Evolutionary conservation across 2,113 vertebrate species (phyloP), one percentile per base, ranked within the genome.

Genomic region (Proterorhinus semilunaris): DNA sequence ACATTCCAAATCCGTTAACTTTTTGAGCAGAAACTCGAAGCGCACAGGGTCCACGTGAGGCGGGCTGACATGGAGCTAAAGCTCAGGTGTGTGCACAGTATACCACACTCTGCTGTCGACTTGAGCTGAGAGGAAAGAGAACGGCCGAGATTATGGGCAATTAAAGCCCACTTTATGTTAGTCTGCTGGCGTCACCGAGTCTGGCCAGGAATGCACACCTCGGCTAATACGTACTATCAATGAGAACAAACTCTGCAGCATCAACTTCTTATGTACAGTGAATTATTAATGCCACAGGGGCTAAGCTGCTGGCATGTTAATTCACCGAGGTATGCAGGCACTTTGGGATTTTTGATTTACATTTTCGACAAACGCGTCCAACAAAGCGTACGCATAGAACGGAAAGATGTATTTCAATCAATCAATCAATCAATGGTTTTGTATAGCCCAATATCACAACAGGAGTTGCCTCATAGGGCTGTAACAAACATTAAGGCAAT

Each of bases 141-240:
- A 82, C 71, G 76, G 74, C 84, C 55, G 79, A 87, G 88, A 86
- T 89, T 87, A 89, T 75, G 62, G 84, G 79, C 86, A 88, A 88
- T 91, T 89, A 91, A 88, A 84, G 85, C 71, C 83, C 86, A 82
- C 84, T 90, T 90, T 87, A 88, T 87, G 84, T 83, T 69, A 75
- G 74, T 74, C 72, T 76, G 79, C 72, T 80, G 91, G 92, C 91
- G 88, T 90, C 89, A 80, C 81, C 68, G 52, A 89, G 89, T 92
- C 91, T 92, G 90, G 74, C 80, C 86, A 76, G 71, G 83, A 91
- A 83, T 76, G 88, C 86, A 89, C 86, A 86, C 84, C 85, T 88
- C 84, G 66, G 74, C 86, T 91, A 88, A 91, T 90, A 78, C 78
- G 91, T 90, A 78, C 78, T 87, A 87, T 88, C 90, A 86, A 88